Percentiles rank a stretch among this genome's conserved stretches.
These are phyloP conservation scores for Phylloscopus trochilus DNA, from an alignment of 2,113 vertebrate genomes.

Conservation along the genomic window DNA sequence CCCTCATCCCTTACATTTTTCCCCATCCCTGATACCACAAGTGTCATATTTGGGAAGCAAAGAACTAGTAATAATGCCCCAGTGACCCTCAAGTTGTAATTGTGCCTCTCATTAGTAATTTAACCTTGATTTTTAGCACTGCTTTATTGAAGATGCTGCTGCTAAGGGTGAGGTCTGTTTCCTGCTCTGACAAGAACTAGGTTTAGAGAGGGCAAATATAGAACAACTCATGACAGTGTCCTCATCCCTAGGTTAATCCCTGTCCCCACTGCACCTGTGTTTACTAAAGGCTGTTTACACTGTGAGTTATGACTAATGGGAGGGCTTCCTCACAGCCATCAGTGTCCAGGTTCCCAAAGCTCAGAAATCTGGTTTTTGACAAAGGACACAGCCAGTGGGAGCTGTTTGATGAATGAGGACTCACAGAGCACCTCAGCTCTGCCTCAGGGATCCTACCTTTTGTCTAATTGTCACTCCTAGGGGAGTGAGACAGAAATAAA, in stretches of 20 bases:
- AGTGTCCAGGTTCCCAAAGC: background rate
- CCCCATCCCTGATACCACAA: too few species aligned
- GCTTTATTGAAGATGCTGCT: background rate
- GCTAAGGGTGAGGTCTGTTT: background rate
- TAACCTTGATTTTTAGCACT: background rate
- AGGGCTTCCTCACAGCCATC: background rate
- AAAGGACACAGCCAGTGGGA: background rate
- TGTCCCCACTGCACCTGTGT: slow-evolving; percentile 21
- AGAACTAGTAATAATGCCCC: background rate
- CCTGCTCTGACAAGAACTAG: background rate
- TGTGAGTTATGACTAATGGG: background rate
- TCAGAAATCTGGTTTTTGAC: slow-evolving; percentile 40
- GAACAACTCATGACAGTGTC: background rate
- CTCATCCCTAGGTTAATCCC: slow-evolving; percentile 17
- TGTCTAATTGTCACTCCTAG: background rate
- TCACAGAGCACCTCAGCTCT: background rate
- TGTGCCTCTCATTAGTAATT: background rate
- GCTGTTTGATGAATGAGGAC: slow-evolving; percentile 4
- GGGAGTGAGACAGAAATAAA: background rate
- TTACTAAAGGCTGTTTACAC: slow-evolving; percentile 23
- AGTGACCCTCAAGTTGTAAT: background rate
- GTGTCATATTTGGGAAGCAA: background rate
- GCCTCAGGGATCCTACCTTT: background rate
- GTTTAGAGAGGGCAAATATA: background rate
- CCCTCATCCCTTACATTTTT: background rate